A percentile compares a stretch with the other conserved stretches of the same genome.
Evolutionary conservation across 2,797 vertebrate genomes (phyloP).

Genomic region (Tragelaphus oryx): DNA sequence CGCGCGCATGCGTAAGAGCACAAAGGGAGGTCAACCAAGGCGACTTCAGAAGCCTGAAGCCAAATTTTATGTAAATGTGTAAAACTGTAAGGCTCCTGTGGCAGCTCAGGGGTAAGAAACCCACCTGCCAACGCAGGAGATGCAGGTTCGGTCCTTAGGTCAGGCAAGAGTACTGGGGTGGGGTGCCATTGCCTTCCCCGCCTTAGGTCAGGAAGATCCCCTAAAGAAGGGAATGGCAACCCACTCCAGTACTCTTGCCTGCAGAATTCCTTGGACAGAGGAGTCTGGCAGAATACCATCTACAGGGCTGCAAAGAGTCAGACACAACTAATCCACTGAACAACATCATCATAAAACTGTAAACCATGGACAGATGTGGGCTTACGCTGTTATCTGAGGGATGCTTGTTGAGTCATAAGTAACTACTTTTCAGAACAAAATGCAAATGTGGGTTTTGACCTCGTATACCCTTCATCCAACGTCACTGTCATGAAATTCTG

Average conservation of each 20-base stretch:
- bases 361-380: too few species aligned
- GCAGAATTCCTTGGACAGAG: neutral
- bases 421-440: neutral
- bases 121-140: fast-evolving
- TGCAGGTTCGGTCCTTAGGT: neutral
- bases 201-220: neutral
- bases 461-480: neutral
- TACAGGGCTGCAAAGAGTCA: fast-evolving
- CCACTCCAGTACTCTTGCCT: neutral
- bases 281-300: neutral
- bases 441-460: neutral
- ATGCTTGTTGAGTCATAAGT: neutral
- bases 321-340: too few species aligned
- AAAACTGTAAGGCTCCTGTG: neutral
- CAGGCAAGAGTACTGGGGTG: too few species aligned
- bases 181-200: too few species aligned
- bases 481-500: neutral
- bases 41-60: neutral
- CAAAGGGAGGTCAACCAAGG: too few species aligned
- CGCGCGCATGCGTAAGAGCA: too few species aligned
- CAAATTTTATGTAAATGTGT: neutral
- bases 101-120: neutral
- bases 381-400: neutral
- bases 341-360: neutral
- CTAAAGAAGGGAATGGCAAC: neutral